These are phyloP conservation scores for Drosophila percnosoma DNA, from an alignment of 2,888 invertebrate genomes.

Conservation along the genomic window DNA sequence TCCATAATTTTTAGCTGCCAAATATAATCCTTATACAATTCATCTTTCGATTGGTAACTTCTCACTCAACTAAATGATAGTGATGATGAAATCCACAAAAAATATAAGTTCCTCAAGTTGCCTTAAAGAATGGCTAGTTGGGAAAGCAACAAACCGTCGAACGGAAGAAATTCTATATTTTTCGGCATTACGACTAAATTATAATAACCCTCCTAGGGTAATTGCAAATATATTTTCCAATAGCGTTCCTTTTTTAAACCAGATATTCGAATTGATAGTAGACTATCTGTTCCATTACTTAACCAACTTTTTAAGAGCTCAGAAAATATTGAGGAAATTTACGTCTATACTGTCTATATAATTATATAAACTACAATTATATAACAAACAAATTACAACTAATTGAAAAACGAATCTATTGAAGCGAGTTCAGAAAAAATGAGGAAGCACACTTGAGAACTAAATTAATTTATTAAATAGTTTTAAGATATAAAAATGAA, in stretches of 20 bases:
- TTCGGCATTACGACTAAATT: not conserved
- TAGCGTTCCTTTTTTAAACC: not conserved
- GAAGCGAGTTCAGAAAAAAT: constrained; percentile 1
- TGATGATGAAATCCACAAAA: not conserved
- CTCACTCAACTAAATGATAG: not conserved
- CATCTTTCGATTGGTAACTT: not conserved
- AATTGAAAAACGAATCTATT: not conserved
- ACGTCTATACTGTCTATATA: not conserved
- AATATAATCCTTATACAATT: not conserved
- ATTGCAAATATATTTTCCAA: not conserved
- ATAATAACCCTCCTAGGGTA: not conserved
- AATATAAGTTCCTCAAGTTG: not conserved
- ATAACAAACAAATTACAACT: not conserved
- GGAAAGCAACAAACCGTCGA: not conserved
- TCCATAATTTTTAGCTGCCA: not conserved
- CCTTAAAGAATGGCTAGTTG: not conserved
- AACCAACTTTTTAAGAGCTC: not conserved
- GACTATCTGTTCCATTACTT: not conserved
- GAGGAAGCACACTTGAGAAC: constrained; percentile 17
- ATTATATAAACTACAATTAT: not conserved
- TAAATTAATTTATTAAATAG: constrained; percentile 43
- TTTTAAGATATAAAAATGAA: constrained; percentile 23
- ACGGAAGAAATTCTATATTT: not conserved
- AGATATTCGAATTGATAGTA: not conserved
- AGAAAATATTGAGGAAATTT: not conserved